These are phyloP conservation scores for Lucinisca nassula DNA, from an alignment of 2,888 invertebrate genomes.

Conservation along the genomic window DNA sequence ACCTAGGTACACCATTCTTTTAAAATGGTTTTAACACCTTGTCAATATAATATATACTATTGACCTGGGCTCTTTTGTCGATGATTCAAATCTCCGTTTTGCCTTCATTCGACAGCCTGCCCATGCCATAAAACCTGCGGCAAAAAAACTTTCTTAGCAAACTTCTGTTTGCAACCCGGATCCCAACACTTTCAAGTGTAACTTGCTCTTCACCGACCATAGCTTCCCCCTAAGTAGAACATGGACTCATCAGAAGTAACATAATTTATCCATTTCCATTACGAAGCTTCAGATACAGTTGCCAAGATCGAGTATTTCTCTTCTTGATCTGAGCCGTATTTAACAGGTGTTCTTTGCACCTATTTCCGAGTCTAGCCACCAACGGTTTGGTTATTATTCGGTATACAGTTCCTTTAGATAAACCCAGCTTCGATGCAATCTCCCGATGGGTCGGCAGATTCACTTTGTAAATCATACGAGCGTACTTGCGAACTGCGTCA, in stretches of 20 bases:
- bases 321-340: background rate
- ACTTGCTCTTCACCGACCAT: background rate
- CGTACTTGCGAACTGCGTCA: too few relatives aligned
- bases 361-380: background rate
- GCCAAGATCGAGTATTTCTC: background rate
- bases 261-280: background rate
- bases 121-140: constrained; percentile 16
- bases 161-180: background rate
- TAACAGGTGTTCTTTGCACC: too few relatives aligned
- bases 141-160: constrained; percentile 15
- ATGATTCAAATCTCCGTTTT: constrained; percentile 6
- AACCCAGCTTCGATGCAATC: background rate
- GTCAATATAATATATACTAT: background rate
- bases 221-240: background rate
- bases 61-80: background rate
- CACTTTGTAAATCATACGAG: background rate
- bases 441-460: background rate
- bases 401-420: background rate
- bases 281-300: background rate
- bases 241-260: background rate
- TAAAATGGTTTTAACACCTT: too few relatives aligned
- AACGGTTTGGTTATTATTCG: background rate
- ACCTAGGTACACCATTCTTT: too few relatives aligned
- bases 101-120: constrained; percentile 1
- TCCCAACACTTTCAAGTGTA: background rate